Conservation (phyloP, 1,140 invertebrate species). For the Anastatus disparis region DNA sequence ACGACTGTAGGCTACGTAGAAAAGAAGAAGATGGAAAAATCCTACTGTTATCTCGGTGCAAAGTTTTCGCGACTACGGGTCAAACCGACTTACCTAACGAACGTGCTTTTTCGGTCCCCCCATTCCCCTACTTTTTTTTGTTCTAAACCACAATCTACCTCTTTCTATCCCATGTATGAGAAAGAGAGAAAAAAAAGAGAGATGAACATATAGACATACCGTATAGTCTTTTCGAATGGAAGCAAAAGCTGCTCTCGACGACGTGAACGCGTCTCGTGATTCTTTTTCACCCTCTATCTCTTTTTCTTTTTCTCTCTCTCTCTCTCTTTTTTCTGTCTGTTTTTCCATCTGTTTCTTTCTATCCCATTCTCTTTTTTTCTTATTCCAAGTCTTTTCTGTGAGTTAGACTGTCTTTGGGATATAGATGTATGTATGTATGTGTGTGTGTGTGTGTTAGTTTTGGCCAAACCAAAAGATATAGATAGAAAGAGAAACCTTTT, state of each 20-base stretch:
- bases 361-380: neutral
- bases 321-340: neutral
- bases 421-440: neutral
- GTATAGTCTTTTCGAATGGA: slow-evolving; percentile 9
- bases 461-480: too few species aligned
- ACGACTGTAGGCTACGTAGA: neutral
- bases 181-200: neutral
- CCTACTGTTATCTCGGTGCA: neutral
- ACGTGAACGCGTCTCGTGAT: slow-evolving; percentile 19
- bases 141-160: neutral
- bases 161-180: neutral
- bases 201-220: too few species aligned
- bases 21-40: neutral
- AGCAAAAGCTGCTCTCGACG: slow-evolving; percentile 14
- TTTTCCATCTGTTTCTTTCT: neutral
- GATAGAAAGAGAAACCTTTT: neutral
- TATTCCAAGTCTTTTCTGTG: neutral
- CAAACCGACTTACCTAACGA: slow-evolving; percentile 31
- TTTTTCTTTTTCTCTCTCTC: neutral
- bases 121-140: neutral
- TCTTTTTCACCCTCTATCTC: slow-evolving; percentile 4
- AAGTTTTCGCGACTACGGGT: slow-evolving; percentile 26
- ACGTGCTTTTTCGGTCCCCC: slow-evolving; percentile 21
- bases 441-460: neutral
- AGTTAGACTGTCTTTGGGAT: too few species aligned